Evolutionary conservation across 2,113 vertebrate species (phyloP), one percentile per base, ranked within the genome.

Genomic region (Callopanchax toddi): DNA sequence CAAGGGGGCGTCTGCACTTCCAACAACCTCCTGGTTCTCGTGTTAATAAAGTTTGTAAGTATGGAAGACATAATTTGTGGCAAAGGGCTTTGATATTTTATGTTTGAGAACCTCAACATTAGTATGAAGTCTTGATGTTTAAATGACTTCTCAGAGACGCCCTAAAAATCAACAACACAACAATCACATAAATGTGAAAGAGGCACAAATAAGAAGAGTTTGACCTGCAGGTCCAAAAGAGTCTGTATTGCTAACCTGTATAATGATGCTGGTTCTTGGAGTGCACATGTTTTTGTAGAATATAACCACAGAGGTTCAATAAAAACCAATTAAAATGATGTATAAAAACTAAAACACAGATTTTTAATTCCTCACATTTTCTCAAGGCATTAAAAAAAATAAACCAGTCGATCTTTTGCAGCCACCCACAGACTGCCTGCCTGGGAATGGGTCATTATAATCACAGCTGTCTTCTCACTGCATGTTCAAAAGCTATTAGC

Each of bases 401-500:
- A n/a, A n/a, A n/a, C n/a, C n/a, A n/a, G 21, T 56, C 11, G 13
- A 16, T 15, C n/a, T 8, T 3, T 40, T 23, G 8, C 37, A 52
- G 25, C 50, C 37, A 56, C 26, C 68, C 34, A 32, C 6, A 23
- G 55, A 44, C 13, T 49, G 43, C n/a, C 26, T 58, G 18, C 43
- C 16, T 71, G 42, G 46, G 44, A 64, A 58, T 46, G 20, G 42
- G 37, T 44, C 29, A 73, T 67, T 76, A 55, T 59, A 51, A 61
- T 70, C 48, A 26, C 67, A 72, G 63, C 67, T 68, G 64, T 45
- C 52, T 66, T 48, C 52, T 34, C 59, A 60, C 12, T 26, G 2
- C 32, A 37, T 48, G n/a, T 23, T 56, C 40, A 53, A 25, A 43
- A 54, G 46, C 36, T 44, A 56, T 62, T 64, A 48, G 26, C 43